Evolutionary conservation across 2,888 invertebrate species (phyloP).

Genomic region (Brenthis daphne): DNA sequence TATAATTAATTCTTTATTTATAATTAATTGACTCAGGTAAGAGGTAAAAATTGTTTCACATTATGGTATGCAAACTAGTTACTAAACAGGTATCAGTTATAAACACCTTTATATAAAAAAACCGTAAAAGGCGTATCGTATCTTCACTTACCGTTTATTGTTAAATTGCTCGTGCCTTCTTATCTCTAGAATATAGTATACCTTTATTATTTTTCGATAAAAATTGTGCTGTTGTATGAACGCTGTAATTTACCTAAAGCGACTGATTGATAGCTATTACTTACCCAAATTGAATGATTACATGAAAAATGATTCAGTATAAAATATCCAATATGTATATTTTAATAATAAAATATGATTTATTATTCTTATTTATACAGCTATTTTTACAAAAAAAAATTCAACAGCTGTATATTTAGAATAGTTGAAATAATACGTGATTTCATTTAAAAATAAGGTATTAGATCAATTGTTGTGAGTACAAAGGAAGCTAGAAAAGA

Average conservation of each 20-base stretch:
- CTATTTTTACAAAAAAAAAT: no score
- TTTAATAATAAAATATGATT: slow-evolving; percentile 5
- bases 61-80: slow-evolving; percentile 28
- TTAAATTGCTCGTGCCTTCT: slow-evolving; percentile 20
- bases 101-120: slow-evolving; percentile 29
- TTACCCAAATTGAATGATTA: slow-evolving; percentile 13
- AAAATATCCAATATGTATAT: background rate
- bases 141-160: slow-evolving; percentile 25
- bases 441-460: slow-evolving; percentile 38
- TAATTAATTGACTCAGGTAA: background rate
- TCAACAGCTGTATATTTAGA: slow-evolving; percentile 11
- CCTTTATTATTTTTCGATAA: slow-evolving; percentile 20
- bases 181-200: slow-evolving; percentile 16
- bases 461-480: slow-evolving; percentile 41
- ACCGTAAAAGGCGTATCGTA: slow-evolving; percentile 18
- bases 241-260: slow-evolving; percentile 23
- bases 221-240: slow-evolving; percentile 9
- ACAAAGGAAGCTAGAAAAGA: slow-evolving; percentile 55
- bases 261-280: slow-evolving; percentile 4
- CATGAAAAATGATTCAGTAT: background rate
- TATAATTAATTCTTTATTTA: background rate
- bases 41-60: slow-evolving; percentile 17
- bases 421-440: slow-evolving; percentile 40
- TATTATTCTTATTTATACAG: background rate
- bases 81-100: slow-evolving; percentile 29